These are phyloP conservation scores for Phaedon cochleariae DNA, from an alignment of 2,888 invertebrate genomes.

Conservation along the genomic window DNA sequence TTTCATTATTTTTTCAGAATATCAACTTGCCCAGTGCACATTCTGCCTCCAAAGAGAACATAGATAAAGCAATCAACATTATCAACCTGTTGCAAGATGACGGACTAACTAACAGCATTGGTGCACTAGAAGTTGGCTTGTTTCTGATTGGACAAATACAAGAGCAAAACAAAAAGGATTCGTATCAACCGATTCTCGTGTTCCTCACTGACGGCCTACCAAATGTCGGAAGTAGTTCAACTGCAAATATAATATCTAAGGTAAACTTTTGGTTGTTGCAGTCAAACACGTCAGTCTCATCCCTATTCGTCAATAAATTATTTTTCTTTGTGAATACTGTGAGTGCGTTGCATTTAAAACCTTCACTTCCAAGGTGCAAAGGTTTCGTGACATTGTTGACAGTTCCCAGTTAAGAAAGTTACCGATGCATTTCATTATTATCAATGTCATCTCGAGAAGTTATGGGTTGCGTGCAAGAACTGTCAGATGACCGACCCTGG, in stretches of 20 bases:
- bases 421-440: too few relatives aligned
- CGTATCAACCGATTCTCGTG: slow-evolving; percentile 68
- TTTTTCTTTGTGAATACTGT: too few relatives aligned
- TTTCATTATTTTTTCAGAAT: slow-evolving; percentile 37
- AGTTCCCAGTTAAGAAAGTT: too few relatives aligned
- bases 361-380: too few relatives aligned
- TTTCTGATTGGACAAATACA: slow-evolving; percentile 44
- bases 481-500: too few relatives aligned
- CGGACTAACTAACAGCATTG: slow-evolving; percentile 73
- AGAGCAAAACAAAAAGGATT: slow-evolving; percentile 35
- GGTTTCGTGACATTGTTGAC: too few relatives aligned
- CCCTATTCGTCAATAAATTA: too few relatives aligned
- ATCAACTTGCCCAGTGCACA: slow-evolving; percentile 61
- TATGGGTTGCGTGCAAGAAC: too few relatives aligned
- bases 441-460: too few relatives aligned
- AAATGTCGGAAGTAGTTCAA: slow-evolving; percentile 66
- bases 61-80: slow-evolving; percentile 66
- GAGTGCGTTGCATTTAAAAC: too few relatives aligned
- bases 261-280: slow-evolving; percentile 21
- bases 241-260: slow-evolving; percentile 59
- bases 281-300: too few relatives aligned
- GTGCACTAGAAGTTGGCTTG: slow-evolving; percentile 66
- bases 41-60: slow-evolving; percentile 65
- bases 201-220: slow-evolving; percentile 73
- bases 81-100: slow-evolving; percentile 64